phyloP scores from a whole-genome alignment of 2,888 invertebrate genomes.

The Stictocephala bisonia region DNA sequence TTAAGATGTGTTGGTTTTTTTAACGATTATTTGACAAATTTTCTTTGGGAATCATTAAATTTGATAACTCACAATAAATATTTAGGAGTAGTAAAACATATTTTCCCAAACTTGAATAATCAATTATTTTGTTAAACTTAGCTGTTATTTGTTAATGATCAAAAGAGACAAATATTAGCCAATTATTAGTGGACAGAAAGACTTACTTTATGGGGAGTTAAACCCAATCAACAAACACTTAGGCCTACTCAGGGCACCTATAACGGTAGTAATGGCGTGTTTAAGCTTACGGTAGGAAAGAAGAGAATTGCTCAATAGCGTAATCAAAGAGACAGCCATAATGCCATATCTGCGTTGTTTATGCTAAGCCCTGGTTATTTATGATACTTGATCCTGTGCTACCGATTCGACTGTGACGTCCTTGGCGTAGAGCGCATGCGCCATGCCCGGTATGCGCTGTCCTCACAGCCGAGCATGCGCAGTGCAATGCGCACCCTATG shows the following conservation, averaged over 20 bases:
- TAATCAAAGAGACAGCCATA: slow-evolving; percentile 13
- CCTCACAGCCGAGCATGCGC: background rate
- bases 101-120: too few species aligned
- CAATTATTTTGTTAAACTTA: too few species aligned
- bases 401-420: background rate
- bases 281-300: background rate
- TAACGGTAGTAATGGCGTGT: background rate
- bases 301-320: slow-evolving; percentile 23
- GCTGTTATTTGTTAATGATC: too few species aligned
- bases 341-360: slow-evolving; percentile 23
- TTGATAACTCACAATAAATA: too few species aligned
- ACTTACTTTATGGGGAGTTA: background rate
- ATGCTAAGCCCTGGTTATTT: slow-evolving; percentile 20
- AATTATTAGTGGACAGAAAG: too few species aligned
- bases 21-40: too few species aligned
- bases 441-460: background rate
- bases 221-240: slow-evolving; percentile 6
- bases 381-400: background rate
- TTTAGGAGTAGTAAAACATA: too few species aligned
- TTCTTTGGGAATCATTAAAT: too few species aligned
- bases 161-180: too few species aligned
- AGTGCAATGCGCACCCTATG: background rate
- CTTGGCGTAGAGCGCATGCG: background rate
- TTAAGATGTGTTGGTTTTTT: too few species aligned
- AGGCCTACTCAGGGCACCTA: background rate